A percentile compares a stretch with the other conserved stretches of the same genome.
phyloP scores from a whole-genome alignment of 2,113 vertebrate species.

The Etheostoma spectabile region DNA sequence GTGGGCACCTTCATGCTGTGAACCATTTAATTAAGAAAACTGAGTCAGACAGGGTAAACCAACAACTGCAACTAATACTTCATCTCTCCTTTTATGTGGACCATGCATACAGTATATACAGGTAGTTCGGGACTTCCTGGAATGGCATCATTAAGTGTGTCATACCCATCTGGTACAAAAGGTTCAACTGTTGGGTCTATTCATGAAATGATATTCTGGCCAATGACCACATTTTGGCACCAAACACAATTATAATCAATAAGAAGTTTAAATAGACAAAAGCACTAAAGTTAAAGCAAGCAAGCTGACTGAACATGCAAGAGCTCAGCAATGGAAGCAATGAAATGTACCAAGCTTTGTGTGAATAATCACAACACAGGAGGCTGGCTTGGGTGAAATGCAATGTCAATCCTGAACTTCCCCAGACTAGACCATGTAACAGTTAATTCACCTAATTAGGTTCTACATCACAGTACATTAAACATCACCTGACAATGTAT shows the following conservation, averaged over 20 bases:
- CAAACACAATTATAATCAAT: neutral
- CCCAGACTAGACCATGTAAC: neutral
- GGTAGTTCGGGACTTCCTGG: neutral
- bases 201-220: neutral
- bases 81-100: neutral
- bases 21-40: conserved; percentile 63
- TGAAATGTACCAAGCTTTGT: neutral
- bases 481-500: neutral
- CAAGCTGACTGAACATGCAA: conserved; percentile 27
- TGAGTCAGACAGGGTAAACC: conserved; percentile 33
- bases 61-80: conserved; percentile 45
- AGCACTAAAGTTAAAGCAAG: neutral
- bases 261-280: conserved; percentile 12
- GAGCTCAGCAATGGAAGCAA: conserved; percentile 6
- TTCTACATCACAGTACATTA: neutral
- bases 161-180: neutral
- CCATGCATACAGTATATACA: neutral
- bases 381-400: neutral
- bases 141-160: neutral
- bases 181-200: neutral
- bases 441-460: neutral
- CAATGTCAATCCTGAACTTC: neutral
- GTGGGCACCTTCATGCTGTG: conserved; percentile 54
- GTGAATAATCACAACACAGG: neutral
- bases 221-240: neutral